Evolutionary conservation across 1,140 invertebrate species (phyloP).

Genomic region (Lucilia cuprina): DNA sequence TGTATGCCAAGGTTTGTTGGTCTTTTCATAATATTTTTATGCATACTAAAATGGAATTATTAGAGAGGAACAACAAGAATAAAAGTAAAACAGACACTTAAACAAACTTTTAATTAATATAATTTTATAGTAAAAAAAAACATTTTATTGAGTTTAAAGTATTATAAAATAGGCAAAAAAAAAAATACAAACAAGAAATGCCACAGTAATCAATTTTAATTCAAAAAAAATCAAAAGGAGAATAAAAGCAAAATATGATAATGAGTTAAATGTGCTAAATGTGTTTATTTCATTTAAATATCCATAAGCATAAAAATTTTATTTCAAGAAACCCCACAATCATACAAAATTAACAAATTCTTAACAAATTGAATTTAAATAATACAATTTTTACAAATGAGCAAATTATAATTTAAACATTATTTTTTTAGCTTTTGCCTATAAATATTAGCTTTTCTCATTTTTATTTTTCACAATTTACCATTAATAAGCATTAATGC

Average conservation of each 20-base stretch:
- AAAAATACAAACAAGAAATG: background rate
- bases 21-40: background rate
- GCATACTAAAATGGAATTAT: background rate
- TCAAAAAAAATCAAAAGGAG: background rate
- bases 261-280: no score
- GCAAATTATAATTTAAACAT: no score
- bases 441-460: no score
- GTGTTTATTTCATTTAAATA: no score
- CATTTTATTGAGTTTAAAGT: background rate
- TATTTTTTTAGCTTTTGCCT: no score
- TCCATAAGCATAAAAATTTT: no score
- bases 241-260: background rate
- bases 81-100: background rate
- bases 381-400: no score
- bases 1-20: conserved; percentile 6
- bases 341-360: no score
- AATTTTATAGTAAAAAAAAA: background rate
- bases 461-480: no score
- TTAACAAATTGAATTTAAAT: no score
- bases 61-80: background rate
- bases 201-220: background rate
- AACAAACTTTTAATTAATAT: background rate
- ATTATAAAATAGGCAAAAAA: background rate
- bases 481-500: no score
- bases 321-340: no score